phyloP scores from a whole-genome alignment of 2,888 invertebrate genomes.

The Allophyes oxyacanthae region DNA sequence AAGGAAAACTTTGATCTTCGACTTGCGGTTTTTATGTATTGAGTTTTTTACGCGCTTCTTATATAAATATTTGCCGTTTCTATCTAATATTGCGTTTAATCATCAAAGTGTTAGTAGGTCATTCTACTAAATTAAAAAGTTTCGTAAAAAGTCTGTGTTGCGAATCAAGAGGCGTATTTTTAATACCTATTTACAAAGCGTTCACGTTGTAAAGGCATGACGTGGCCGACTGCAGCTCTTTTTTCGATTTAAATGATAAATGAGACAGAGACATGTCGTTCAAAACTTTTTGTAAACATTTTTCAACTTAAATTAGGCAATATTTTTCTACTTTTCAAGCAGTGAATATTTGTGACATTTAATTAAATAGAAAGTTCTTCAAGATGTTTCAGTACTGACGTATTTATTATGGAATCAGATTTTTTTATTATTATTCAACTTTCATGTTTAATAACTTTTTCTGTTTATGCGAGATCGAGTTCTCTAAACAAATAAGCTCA shows the following conservation, averaged over 20 bases:
- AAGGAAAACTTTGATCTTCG: constrained; percentile 58
- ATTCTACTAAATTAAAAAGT: neutral
- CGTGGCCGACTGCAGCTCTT: constrained; percentile 1
- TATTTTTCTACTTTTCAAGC: neutral
- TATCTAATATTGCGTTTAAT: constrained; percentile 43
- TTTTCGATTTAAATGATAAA: constrained; percentile 16
- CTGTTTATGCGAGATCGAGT: no score
- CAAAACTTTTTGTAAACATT: neutral
- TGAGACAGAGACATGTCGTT: neutral
- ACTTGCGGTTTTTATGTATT: constrained; percentile 40
- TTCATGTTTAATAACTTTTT: no score
- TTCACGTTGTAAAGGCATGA: constrained; percentile 2
- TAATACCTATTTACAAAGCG: constrained; percentile 13
- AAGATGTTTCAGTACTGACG: no score
- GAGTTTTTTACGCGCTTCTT: constrained; percentile 36
- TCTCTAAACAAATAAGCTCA: no score
- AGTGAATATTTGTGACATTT: no score
- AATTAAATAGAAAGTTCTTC: no score
- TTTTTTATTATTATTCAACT: no score
- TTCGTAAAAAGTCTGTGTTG: neutral
- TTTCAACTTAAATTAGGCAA: neutral
- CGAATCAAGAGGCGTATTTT: neutral
- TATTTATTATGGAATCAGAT: no score
- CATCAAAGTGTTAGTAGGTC: constrained; percentile 37
- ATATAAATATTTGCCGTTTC: constrained; percentile 36